Conservation (phyloP, 2,113 vertebrate species). For the Carollia perspicillata region DNA sequence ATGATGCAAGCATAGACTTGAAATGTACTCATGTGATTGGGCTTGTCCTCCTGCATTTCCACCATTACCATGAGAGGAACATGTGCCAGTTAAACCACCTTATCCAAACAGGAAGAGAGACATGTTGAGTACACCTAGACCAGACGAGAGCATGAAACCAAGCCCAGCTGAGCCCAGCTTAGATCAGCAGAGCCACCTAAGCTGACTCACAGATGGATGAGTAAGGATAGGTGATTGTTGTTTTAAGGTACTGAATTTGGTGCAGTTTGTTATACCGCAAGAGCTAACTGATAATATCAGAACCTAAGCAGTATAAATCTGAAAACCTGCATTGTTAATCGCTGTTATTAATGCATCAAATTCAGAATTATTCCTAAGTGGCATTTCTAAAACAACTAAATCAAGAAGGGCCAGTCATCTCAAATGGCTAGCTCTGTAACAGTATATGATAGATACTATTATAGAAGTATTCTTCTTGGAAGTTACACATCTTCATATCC, state of each 20-base stretch:
- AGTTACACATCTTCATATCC: background rate
- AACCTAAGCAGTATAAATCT: background rate
- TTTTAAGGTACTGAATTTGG: slow-evolving; percentile 30
- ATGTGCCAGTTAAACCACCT: background rate
- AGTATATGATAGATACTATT: slow-evolving; percentile 7
- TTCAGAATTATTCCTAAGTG: slow-evolving; percentile 48
- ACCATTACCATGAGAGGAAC: background rate
- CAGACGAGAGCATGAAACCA: background rate
- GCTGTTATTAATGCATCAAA: background rate
- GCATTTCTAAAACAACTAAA: slow-evolving; percentile 51
- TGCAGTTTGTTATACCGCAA: background rate
- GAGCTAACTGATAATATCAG: slow-evolving; percentile 14
- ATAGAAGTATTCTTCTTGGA: background rate
- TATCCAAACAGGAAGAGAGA: slow-evolving; percentile 2
- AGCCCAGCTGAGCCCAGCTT: background rate
- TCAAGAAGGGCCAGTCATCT: background rate
- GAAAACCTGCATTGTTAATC: background rate
- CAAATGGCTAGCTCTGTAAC: background rate
- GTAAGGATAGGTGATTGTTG: slow-evolving; percentile 15
- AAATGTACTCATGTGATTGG: slow-evolving; percentile 24
- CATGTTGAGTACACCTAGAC: background rate
- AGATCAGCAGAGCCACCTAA: background rate
- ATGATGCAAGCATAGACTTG: background rate
- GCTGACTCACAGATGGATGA: background rate
- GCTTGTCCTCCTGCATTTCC: slow-evolving; percentile 13